Conservation (phyloP, 2,113 vertebrate genomes). For the Mungos mungo region DNA sequence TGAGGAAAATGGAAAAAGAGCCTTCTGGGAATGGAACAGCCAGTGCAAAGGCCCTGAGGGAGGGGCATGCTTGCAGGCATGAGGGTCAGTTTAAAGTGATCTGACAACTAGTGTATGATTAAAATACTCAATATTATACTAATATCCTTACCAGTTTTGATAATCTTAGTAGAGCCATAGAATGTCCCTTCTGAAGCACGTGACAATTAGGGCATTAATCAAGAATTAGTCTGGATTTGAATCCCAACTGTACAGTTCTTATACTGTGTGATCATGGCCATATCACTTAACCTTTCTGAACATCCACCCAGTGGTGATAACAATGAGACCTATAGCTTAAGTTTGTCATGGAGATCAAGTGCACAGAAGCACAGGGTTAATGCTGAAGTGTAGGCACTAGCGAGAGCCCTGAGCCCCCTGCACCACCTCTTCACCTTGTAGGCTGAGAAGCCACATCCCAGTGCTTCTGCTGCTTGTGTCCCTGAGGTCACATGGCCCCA, state of each 20-base stretch:
- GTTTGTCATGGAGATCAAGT: neutral
- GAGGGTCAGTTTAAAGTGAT: neutral
- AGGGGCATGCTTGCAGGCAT: neutral
- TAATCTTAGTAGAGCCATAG: neutral
- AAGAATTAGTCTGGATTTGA: neutral
- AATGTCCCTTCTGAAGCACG: neutral
- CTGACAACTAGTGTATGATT: neutral
- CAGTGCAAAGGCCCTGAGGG: neutral
- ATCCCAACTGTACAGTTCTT: neutral
- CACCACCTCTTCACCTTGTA: neutral
- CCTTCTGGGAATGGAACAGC: neutral
- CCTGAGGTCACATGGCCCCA: neutral
- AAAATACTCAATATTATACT: neutral
- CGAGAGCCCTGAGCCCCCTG: neutral
- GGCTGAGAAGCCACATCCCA: neutral
- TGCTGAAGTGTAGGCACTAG: neutral
- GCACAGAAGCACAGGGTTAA: neutral
- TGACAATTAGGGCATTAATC: no score
- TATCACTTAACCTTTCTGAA: neutral
- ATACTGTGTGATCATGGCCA: neutral
- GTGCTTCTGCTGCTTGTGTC: neutral
- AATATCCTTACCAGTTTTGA: neutral
- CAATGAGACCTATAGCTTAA: neutral
- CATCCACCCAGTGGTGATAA: neutral
- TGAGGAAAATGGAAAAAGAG: neutral